These are phyloP conservation scores for Hyposoter didymator DNA, from an alignment of 2,888 invertebrate genomes.

Conservation along the genomic window DNA sequence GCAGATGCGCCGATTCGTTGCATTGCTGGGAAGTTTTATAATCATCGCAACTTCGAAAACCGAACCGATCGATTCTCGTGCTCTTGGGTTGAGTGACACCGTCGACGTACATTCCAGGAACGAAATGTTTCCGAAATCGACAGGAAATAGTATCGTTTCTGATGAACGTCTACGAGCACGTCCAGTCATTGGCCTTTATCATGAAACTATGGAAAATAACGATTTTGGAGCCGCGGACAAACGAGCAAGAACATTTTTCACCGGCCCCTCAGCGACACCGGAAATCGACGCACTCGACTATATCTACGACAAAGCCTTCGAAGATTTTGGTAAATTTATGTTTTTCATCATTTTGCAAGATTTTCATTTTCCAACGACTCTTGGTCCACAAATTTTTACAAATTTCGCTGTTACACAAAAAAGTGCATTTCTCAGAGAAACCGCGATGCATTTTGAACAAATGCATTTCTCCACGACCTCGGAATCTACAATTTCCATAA, in stretches of 20 bases:
- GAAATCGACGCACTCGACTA: slow-evolving; percentile 28
- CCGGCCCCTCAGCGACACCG: slow-evolving; percentile 6
- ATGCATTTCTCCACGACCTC: too few species aligned
- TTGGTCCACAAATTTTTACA: too few species aligned
- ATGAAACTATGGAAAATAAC: slow-evolving; percentile 31
- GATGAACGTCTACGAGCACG: slow-evolving; percentile 26
- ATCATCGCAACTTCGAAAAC: slow-evolving; percentile 66
- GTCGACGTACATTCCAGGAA: slow-evolving; percentile 30
- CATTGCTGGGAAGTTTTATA: slow-evolving; percentile 64
- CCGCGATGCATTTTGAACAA: too few species aligned
- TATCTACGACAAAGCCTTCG: slow-evolving; percentile 33
- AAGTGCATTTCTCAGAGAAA: too few species aligned
- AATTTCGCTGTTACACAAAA: too few species aligned
- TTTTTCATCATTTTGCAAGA: not conserved
- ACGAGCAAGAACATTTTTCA: not conserved
- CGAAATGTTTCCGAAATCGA: slow-evolving; percentile 37
- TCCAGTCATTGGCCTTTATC: slow-evolving; percentile 20
- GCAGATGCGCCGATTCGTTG: slow-evolving; percentile 68
- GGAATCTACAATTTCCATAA: too few species aligned
- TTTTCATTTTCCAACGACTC: not conserved
- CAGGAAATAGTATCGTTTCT: not conserved
- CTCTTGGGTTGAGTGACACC: slow-evolving; percentile 8
- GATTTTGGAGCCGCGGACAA: slow-evolving; percentile 41
- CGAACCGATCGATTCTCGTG: slow-evolving; percentile 63
- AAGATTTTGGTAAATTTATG: slow-evolving; percentile 54